A percentile compares a stretch with the other conserved stretches of the same genome.
These are phyloP conservation scores for Nibea coibor DNA, from an alignment of 2,113 vertebrate species.

Conservation along the genomic window DNA sequence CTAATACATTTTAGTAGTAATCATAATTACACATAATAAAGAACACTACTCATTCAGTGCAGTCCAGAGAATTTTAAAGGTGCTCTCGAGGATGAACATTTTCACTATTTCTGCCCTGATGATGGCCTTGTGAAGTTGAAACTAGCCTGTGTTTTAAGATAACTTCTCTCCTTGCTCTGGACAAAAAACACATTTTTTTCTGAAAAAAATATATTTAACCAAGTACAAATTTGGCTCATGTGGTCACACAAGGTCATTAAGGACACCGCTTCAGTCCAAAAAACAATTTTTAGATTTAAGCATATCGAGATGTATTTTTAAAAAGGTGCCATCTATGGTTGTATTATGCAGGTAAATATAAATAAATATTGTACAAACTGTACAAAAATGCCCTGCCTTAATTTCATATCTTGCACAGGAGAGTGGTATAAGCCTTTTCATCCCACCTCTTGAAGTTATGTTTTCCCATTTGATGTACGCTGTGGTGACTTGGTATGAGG, in stretches of 20 bases:
- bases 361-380: background rate
- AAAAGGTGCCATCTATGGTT: background rate
- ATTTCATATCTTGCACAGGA: background rate
- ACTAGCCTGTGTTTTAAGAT: background rate
- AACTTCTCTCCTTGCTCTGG: background rate
- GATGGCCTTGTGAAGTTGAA: background rate
- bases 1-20: background rate
- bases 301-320: background rate
- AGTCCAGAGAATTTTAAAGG: too few relatives aligned
- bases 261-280: slow-evolving; percentile 37
- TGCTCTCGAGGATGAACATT: background rate
- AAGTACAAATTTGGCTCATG: background rate
- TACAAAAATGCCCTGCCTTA: too few relatives aligned
- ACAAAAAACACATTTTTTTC: background rate
- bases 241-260: slow-evolving; percentile 26
- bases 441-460: background rate
- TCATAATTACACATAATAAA: background rate
- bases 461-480: background rate
- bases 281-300: background rate
- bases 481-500: background rate
- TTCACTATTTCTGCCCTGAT: background rate
- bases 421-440: background rate
- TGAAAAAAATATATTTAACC: background rate
- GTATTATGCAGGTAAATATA: background rate
- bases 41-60: background rate